Base-by-base conservation (phyloP, 2,797 vertebrate species). In the Melopsittacus undulatus region DNA sequence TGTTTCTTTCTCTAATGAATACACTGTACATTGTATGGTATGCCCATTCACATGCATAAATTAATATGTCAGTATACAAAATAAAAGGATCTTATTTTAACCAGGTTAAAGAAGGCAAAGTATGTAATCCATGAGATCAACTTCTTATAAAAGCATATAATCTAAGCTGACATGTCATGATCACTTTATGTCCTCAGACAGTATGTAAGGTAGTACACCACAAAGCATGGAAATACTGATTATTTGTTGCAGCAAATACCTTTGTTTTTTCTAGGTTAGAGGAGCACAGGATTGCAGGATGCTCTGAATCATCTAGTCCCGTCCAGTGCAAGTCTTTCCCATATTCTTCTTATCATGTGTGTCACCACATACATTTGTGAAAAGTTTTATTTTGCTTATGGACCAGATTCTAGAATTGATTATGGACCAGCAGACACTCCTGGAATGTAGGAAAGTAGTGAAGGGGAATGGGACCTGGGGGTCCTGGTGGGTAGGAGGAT, bases 11-110 rank as follows among this genome's bases (percentile, higher is more conserved):
- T 61, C 10, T 40, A 8, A 24, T 13, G 8, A 52, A 57, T 42
- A n/a, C 18, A 4, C 32, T 5, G 3, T 49, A 23, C 10, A 1
- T 19, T 11, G 1, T 11, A 19, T 10, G 42, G 4, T 5, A 15
- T 54, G 45, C 2, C 13, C 30, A 29, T 11, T 20, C 12, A 34
- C 16, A 7, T 10, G 8, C 5, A 12, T 9, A 48, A 68, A 36
- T 30, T 1, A 38, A 7, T 51, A 34, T 40, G 12, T 69, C 36
- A 76, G 40, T 17, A 54, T 48, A 26, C 11, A 15, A 12, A 62
- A 69, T 36, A 57, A 36, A 82, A 81, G 7, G 1, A 45, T 30
- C 24, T 67, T 40, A 9, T 18, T 87, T 61, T 34, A 72, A 9
- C 14, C 32, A n/a, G 26, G 23, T 27, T 24, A 75, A 75, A 68